phyloP scores from a whole-genome alignment of 2,888 invertebrate genomes.

The Amiota mariae region DNA sequence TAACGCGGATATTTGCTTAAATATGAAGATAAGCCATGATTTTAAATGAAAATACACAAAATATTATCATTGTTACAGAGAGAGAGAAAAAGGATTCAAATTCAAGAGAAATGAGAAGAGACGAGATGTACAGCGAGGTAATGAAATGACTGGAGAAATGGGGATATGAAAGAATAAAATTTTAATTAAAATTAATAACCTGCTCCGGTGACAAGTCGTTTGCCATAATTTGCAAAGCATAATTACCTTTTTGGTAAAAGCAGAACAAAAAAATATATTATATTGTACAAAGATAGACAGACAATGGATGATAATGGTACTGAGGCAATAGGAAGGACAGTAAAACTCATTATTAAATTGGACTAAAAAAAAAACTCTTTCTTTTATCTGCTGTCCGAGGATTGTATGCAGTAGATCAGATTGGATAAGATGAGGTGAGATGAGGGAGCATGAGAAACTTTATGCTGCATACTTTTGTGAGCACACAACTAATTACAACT shows the following conservation, averaged over 20 bases:
- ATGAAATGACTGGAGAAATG: no score
- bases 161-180: constrained; percentile 45
- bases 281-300: constrained; percentile 25
- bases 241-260: constrained; percentile 49
- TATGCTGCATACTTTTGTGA: background rate
- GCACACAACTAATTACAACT: constrained; percentile 64
- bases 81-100: constrained; percentile 1
- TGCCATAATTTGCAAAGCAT: constrained; percentile 61
- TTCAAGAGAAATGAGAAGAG: background rate
- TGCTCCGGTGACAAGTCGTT: constrained; percentile 50
- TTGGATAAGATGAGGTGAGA: background rate
- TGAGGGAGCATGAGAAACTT: background rate
- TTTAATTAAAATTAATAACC: constrained; percentile 69
- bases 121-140: constrained; percentile 37
- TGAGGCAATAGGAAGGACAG: no score
- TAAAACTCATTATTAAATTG: constrained; percentile 16
- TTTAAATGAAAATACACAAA: background rate
- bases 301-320: constrained; percentile 3
- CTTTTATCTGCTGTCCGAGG: no score
- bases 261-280: constrained; percentile 31
- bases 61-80: constrained; percentile 11
- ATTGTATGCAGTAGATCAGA: no score
- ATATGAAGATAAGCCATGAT: no score
- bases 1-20: no score
- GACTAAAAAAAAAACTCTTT: no score